Conservation (phyloP, 1,140 invertebrate genomes). For the Panulirus ornatus region DNA sequence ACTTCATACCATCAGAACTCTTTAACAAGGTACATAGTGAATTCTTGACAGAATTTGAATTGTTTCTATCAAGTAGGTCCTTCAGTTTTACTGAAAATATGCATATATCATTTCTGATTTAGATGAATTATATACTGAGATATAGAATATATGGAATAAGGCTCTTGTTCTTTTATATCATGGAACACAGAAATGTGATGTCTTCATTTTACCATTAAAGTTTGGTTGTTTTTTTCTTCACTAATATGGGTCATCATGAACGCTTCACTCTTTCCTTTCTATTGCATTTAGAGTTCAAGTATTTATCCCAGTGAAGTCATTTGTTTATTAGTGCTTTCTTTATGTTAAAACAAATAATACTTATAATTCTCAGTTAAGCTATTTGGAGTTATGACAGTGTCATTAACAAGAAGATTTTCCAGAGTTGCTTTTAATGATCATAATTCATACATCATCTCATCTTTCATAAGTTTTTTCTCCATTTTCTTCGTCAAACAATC, state of each 20-base stretch:
- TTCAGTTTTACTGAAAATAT: background rate
- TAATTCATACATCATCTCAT: background rate
- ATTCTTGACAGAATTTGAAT: too few species aligned
- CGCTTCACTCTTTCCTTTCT: background rate
- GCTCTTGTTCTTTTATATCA: background rate
- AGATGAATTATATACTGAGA: background rate
- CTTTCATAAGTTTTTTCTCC: background rate
- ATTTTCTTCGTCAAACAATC: background rate
- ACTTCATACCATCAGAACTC: too few species aligned
- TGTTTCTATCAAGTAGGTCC: too few species aligned
- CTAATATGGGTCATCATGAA: too few species aligned
- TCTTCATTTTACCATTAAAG: background rate
- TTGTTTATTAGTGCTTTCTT: background rate
- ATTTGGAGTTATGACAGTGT: background rate
- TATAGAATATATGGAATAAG: too few species aligned
- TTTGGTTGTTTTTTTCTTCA: background rate
- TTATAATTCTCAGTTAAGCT: slow-evolving; percentile 1
- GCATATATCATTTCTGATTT: background rate
- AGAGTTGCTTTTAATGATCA: background rate
- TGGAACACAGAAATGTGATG: background rate
- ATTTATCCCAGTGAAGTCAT: background rate
- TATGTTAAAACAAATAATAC: background rate
- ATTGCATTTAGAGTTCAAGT: background rate
- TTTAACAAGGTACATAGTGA: too few species aligned
- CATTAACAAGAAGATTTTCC: too few species aligned